Percentiles rank a stretch among this genome's conserved stretches.
These are phyloP conservation scores for Tragelaphus buxtoni DNA, from an alignment of 2,113 vertebrate species.

Conservation along the genomic window DNA sequence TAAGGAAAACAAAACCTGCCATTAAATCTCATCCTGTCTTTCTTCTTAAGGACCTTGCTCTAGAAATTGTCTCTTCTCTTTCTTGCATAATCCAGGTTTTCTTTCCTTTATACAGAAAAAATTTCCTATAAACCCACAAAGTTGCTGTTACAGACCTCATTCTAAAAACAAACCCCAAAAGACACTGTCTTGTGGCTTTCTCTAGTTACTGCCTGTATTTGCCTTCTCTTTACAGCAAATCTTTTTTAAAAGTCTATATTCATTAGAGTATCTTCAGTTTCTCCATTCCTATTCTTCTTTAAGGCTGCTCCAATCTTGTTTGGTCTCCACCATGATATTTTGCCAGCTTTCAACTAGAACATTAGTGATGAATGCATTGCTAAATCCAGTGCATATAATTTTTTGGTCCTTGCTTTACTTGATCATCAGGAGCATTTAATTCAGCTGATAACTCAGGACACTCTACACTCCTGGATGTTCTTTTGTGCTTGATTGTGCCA, in stretches of 20 bases:
- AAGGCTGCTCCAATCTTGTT: neutral
- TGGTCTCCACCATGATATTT: neutral
- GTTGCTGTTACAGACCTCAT: neutral
- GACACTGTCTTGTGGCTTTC: neutral
- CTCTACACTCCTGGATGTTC: fast-evolving
- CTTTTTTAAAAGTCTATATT: neutral
- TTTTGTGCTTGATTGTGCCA: neutral
- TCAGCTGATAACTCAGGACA: neutral
- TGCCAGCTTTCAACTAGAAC: neutral
- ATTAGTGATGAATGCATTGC: neutral
- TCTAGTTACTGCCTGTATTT: neutral
- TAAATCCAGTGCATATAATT: neutral
- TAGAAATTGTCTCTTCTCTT: neutral
- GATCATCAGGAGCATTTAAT: neutral
- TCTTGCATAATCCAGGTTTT: neutral
- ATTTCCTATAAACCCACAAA: neutral
- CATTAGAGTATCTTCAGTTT: neutral
- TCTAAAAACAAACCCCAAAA: neutral
- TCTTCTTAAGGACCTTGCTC: neutral
- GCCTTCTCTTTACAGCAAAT: neutral
- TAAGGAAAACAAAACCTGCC: neutral
- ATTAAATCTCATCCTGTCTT: neutral
- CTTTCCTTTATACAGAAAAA: neutral
- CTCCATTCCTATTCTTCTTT: neutral
- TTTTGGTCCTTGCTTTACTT: neutral